phyloP scores from a whole-genome alignment of 1,140 invertebrate genomes.

The Ceratina calcarata region DNA sequence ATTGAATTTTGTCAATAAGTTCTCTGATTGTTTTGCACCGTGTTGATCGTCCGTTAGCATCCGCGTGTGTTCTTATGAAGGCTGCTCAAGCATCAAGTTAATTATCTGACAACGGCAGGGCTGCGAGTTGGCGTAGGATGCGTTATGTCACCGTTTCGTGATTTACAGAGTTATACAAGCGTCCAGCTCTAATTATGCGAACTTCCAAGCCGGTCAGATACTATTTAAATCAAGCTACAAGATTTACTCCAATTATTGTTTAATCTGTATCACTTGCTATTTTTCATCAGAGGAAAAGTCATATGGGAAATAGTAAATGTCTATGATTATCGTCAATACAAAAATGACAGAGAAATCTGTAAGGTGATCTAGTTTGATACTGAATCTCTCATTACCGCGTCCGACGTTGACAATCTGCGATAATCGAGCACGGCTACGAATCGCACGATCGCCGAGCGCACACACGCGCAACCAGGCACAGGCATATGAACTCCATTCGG shows the following conservation, averaged over 20 bases:
- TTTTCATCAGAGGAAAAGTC: too few relatives aligned
- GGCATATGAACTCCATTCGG: slow-evolving; percentile 4
- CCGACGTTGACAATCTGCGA: neutral
- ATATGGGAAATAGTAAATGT: too few relatives aligned
- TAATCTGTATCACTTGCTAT: too few relatives aligned
- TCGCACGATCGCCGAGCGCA: neutral
- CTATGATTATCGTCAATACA: too few relatives aligned
- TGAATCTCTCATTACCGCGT: neutral
- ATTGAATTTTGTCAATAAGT: too few relatives aligned
- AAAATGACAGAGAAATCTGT: too few relatives aligned
- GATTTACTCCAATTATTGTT: too few relatives aligned
- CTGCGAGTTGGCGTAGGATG: slow-evolving; percentile 36
- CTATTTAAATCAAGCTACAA: too few relatives aligned
- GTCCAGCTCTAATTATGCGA: neutral
- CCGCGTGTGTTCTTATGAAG: slow-evolving; percentile 31
- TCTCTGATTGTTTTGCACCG: too few relatives aligned
- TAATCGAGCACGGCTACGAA: neutral
- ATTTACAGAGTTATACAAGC: slow-evolving; percentile 42
- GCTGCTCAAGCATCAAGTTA: slow-evolving; percentile 31
- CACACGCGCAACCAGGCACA: neutral
- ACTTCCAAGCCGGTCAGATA: neutral
- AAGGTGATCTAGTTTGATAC: too few relatives aligned
- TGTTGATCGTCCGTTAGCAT: too few relatives aligned
- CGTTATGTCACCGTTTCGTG: slow-evolving; percentile 59
- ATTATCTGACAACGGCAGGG: slow-evolving; percentile 54